These are phyloP conservation scores for Chlorospingus flavigularis DNA, from an alignment of 2,797 vertebrate genomes.

Conservation along the genomic window DNA sequence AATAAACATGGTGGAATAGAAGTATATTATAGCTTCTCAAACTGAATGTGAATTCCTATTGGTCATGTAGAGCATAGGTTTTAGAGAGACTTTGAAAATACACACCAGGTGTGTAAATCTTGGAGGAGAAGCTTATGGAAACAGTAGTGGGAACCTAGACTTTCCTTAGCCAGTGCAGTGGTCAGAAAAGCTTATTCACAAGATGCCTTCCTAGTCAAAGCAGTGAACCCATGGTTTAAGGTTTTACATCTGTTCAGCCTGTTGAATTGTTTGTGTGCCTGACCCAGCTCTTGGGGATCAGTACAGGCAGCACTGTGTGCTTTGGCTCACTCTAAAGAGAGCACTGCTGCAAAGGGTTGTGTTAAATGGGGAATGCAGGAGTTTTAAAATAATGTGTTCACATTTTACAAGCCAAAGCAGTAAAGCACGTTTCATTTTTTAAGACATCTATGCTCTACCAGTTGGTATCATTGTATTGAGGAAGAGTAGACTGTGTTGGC, in stretches of 20 bases:
- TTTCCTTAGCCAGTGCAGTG: background rate
- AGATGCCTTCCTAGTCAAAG: background rate
- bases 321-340: background rate
- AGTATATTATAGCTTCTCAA: background rate
- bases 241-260: background rate
- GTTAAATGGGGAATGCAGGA: background rate
- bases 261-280: background rate
- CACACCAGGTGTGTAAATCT: background rate
- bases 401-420: background rate
- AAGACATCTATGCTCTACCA: background rate
- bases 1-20: background rate
- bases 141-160: background rate
- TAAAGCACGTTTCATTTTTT: background rate
- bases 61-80: background rate
- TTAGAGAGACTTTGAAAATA: background rate
- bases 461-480: background rate
- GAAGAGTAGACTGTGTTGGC: background rate
- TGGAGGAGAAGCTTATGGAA: background rate
- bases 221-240: background rate
- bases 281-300: background rate
- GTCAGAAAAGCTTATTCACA: background rate
- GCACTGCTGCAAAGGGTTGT: background rate
- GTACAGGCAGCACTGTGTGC: background rate
- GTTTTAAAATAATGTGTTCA: background rate
- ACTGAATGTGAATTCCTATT: background rate